These are phyloP conservation scores for Micrasema minimum DNA, from an alignment of 1,140 invertebrate species.

Conservation along the genomic window DNA sequence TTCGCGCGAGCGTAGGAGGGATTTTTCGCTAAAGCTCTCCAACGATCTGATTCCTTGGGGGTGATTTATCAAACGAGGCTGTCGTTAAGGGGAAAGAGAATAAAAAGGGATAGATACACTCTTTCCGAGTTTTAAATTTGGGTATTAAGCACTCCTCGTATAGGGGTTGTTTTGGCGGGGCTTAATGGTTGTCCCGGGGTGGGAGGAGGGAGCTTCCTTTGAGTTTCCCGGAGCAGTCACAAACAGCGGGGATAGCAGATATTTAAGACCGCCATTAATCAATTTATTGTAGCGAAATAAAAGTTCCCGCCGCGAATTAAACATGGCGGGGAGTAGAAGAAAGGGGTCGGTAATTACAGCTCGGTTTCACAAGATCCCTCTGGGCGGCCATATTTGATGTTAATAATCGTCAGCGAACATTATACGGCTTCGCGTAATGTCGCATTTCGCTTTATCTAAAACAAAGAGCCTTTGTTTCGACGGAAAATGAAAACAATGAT, in stretches of 20 bases:
- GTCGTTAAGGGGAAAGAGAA: conserved; percentile 36
- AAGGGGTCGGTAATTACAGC: conserved; percentile 36
- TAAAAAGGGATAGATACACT: conserved; percentile 30
- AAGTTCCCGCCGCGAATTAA: conserved; percentile 8
- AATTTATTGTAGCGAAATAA: conserved; percentile 48
- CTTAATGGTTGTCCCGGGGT: conserved; percentile 14
- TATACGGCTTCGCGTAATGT: conserved; percentile 26
- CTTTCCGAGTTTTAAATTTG: conserved; percentile 29
- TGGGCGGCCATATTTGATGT: conserved; percentile 35
- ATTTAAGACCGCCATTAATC: conserved; percentile 54
- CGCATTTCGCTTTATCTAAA: conserved; percentile 25
- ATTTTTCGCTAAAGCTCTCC: conserved; percentile 23
- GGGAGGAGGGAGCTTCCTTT: conserved; percentile 42
- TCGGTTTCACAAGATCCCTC: conserved; percentile 40
- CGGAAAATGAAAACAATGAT: conserved; percentile 30
- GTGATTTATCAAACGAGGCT: conserved; percentile 54
- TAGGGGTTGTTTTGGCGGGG: conserved; percentile 28
- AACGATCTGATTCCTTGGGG: conserved; percentile 49
- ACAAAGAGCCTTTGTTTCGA: conserved; percentile 25
- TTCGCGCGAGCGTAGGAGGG: conserved; percentile 13
- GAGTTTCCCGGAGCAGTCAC: conserved; percentile 38
- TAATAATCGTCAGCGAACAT: conserved; percentile 38
- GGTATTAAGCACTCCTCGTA: conserved; percentile 28
- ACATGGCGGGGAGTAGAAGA: conserved; percentile 23
- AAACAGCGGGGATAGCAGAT: conserved; percentile 50